A percentile compares a stretch with the other conserved stretches of the same genome.
These are phyloP conservation scores for Muntiacus reevesi DNA, from an alignment of 2,113 vertebrate genomes.

Conservation along the genomic window DNA sequence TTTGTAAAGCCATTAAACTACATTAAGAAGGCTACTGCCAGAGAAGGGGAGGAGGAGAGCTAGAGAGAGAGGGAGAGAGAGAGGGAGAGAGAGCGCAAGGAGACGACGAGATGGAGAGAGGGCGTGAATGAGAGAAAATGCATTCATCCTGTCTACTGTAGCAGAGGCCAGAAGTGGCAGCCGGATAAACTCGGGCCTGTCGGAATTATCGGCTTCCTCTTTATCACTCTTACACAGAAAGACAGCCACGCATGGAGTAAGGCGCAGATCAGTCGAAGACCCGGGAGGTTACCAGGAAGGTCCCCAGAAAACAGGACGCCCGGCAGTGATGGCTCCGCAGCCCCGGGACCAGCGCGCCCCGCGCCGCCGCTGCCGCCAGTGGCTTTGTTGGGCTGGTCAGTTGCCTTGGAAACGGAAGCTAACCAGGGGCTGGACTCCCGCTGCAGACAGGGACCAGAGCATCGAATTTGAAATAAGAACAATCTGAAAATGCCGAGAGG, in stretches of 20 bases:
- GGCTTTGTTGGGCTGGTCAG: slow-evolving; percentile 71
- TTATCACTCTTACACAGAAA: slow-evolving; percentile 67
- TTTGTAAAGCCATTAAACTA: slow-evolving; percentile 86
- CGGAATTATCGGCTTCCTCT: slow-evolving; percentile 59
- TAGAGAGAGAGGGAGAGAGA: slow-evolving; percentile 71
- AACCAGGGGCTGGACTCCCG: slow-evolving; percentile 64
- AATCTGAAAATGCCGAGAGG: not conserved
- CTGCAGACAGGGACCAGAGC: slow-evolving; percentile 33
- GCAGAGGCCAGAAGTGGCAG: slow-evolving; percentile 76
- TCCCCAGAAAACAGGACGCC: slow-evolving; percentile 37
- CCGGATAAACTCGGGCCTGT: slow-evolving; percentile 69
- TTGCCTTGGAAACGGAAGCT: slow-evolving; percentile 84
- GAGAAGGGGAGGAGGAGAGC: slow-evolving; percentile 67
- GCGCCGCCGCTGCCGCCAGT: not conserved
- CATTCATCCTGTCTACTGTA: slow-evolving; percentile 65
- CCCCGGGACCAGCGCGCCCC: slow-evolving; percentile 45
- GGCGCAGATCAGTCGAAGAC: slow-evolving; percentile 50
- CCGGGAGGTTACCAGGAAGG: slow-evolving; percentile 44
- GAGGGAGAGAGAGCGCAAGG: slow-evolving; percentile 57
- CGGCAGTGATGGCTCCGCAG: slow-evolving; percentile 22
- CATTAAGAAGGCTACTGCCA: slow-evolving; percentile 80
- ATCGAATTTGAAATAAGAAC: not conserved
- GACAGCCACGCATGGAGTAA: slow-evolving; percentile 57
- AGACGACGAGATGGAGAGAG: slow-evolving; percentile 71
- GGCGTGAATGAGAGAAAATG: slow-evolving; percentile 68